Evolutionary conservation across 2,888 invertebrate genomes (phyloP), one percentile per base, ranked within the genome.

Genomic region (Brachyopa scutellaris): DNA sequence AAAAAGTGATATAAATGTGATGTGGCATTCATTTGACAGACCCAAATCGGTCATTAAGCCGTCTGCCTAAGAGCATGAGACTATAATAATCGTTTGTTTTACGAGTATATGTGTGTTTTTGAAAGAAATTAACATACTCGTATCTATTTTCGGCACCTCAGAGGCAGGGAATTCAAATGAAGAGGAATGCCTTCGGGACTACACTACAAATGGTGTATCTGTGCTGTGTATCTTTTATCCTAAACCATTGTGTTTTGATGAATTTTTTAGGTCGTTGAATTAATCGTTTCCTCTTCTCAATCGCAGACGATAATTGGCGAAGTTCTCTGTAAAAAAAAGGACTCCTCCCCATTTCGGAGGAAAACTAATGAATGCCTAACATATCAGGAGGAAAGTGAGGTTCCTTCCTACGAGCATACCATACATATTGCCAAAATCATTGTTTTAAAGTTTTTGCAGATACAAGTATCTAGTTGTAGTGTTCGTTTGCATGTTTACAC

Each of bases 21-120:
- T 62, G 61, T 74, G 79, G 74, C 74, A 79, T 74, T 74, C 21
- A 74, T 79, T 47, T 67, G 79, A 74, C 79, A 79, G 73, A 53
- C 53, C 19, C 47, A 26, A 67, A 79, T 79, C 79, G 67, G 67
- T 74, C 74, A 74, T 74, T 67, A 74, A 61, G 55, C 55, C 55
- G 40, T 21, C 64, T 42, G 17, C 42, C 29, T n/a, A 13, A 51
- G 21, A 69, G 36, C n/a, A 23, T n/a, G 17, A 13, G 33, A 61
- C 17, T 23, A 69, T 47, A 53, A 62, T 47, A 42, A 77, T 53
- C 45, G 53, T 29, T 51, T 29, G 76, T 61, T 36, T 15, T 13
- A 33, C 23, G n/a, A n/a, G n/a, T n/a, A n/a, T n/a, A n/a, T n/a
- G n/a, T n/a, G n/a, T n/a, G n/a, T n/a, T n/a, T n/a, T n/a, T n/a